phyloP scores from a whole-genome alignment of 2,113 vertebrate genomes.

The Rhinolophus sinicus region DNA sequence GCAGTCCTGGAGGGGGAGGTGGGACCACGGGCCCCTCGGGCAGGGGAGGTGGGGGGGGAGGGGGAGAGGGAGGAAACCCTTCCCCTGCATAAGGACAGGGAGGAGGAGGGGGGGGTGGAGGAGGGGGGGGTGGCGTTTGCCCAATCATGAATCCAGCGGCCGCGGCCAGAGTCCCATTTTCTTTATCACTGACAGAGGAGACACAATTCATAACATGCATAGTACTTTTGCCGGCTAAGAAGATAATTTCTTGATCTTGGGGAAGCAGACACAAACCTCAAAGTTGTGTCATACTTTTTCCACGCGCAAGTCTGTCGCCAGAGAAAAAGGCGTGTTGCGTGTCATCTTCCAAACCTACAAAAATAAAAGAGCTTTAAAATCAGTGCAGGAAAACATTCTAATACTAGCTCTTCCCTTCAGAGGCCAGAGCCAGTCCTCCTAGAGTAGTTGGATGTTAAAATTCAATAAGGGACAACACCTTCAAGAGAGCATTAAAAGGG shows the following conservation, averaged over 20 bases:
- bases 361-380: slow-evolving; percentile 49
- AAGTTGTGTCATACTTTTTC: background rate
- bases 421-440: background rate
- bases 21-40: slow-evolving; percentile 78
- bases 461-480: background rate
- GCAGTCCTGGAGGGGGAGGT: slow-evolving; percentile 84
- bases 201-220: slow-evolving; percentile 97
- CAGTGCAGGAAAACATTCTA: background rate
- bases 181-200: slow-evolving; percentile 90
- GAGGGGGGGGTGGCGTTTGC: slow-evolving; percentile 60
- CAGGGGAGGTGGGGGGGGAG: slow-evolving; percentile 66
- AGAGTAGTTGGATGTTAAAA: background rate
- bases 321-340: background rate
- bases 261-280: slow-evolving; percentile 67
- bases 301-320: slow-evolving; percentile 44
- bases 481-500: background rate
- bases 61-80: slow-evolving; percentile 54
- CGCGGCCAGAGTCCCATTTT: slow-evolving; percentile 88
- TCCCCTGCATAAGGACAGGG: slow-evolving; percentile 67
- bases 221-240: slow-evolving; percentile 82
- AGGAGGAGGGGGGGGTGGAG: slow-evolving; percentile 72
- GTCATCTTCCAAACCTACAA: slow-evolving; percentile 79
- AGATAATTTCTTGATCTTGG: slow-evolving; percentile 77
- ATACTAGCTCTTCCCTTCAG: no score
- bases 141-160: slow-evolving; percentile 86